Percentiles rank a stretch among this genome's conserved stretches.
Evolutionary conservation across 2,113 vertebrate genomes (phyloP).

Genomic region (Passerina amoena): DNA sequence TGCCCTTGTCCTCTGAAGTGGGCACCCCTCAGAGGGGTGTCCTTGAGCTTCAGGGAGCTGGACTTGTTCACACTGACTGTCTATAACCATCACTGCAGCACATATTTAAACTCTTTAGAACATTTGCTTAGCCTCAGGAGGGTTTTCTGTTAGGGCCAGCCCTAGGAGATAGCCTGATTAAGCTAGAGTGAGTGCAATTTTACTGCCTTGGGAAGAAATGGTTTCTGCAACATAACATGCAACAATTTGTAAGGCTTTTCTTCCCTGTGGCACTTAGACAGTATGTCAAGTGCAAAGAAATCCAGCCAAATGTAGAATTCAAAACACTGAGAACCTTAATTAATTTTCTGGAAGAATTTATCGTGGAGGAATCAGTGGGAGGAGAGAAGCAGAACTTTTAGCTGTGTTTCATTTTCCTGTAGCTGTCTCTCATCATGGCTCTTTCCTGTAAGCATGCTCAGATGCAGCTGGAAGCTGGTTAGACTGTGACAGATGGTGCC

Average conservation of each 20-base stretch:
- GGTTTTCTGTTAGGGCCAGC: neutral
- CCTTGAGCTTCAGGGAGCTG: neutral
- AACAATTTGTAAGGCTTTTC: neutral
- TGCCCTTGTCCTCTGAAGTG: neutral
- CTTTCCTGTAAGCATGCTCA: neutral
- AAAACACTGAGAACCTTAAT: neutral
- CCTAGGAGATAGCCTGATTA: neutral
- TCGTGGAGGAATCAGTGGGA: neutral
- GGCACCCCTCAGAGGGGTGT: neutral
- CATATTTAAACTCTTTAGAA: neutral
- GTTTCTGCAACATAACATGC: neutral
- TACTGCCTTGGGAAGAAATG: neutral
- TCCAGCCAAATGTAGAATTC: neutral
- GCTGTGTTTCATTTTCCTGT: neutral
- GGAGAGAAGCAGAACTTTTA: neutral
- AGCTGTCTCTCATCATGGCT: neutral
- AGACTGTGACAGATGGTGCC: neutral
- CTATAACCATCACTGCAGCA: neutral
- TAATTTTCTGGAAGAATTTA: conserved; percentile 14
- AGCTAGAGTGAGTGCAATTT: neutral
- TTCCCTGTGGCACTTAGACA: neutral
- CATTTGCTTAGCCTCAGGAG: neutral
- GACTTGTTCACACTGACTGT: neutral
- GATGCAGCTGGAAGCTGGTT: conserved; percentile 4
- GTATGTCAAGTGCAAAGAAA: neutral